Base-by-base conservation (phyloP, 30 jellyfish, hydroid and myxozoan species). In the Sanderia malayensis region DNA sequence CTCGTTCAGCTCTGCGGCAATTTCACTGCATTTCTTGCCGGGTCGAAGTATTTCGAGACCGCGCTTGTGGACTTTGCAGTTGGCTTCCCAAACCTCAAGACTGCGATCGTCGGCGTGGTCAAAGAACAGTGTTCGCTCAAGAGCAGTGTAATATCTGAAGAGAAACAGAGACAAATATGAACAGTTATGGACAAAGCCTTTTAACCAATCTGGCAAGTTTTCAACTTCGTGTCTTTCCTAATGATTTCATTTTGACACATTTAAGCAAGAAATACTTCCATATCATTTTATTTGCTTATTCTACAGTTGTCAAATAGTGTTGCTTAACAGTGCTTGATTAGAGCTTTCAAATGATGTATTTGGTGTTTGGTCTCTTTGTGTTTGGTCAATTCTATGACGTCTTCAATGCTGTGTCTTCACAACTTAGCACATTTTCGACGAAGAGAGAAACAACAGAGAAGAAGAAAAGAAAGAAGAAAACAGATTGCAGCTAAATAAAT, bases 1-100 rank as follows among this genome's bases (percentile, higher is more conserved):
- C 73, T 88, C 97, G 52, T 88, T 88, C 21, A 88, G 76, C 76
- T 88, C 97, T 66, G 64, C 46, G 24, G 97, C 97, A 58, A 88
- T 76, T 34, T 88, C 97, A 4, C 78, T 61, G 66, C 97, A 88
- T 24, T 71, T 80, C 24, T 57, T 78, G 20, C 97, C 97, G 13
- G 97, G 97, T 67, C 67, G 58, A 0, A 88, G 80, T 30, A 88
- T 60, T 31, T 88, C 95, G 67, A 63, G 74, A 1, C 97, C 97
- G 9, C 94, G 86, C 29, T 79, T 67, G 59, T 80, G 94, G 55
- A 88, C 95, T 53, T 80, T 81, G 80, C 94, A 80, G 67, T 88
- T 88, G 13, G 61, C 83, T 33, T 88, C 97, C 97, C 97, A 88
- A 7, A 88, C 73, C 45, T 80, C 84, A 20, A 88, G 30, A 26